Percentiles rank a stretch among this genome's conserved stretches.
Conservation (phyloP, 2,888 invertebrate genomes). For the Caenorhabditis sinica region DNA sequence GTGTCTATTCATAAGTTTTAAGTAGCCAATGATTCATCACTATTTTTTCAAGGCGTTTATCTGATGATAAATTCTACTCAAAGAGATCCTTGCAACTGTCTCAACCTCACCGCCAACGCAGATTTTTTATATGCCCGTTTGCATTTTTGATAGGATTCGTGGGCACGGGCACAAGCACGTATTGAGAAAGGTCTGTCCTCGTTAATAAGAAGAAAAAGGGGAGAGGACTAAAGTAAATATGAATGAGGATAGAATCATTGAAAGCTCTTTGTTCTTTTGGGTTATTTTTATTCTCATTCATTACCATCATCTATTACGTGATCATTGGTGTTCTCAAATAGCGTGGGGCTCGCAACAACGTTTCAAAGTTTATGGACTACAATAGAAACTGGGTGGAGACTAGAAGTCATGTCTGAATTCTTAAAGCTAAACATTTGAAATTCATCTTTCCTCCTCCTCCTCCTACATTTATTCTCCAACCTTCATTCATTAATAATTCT, state of each 20-base stretch:
- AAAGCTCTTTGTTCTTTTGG: slow-evolving; percentile 45
- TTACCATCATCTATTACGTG: slow-evolving; percentile 17
- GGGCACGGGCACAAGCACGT: slow-evolving; percentile 14
- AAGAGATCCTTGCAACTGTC: slow-evolving; percentile 1
- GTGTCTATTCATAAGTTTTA: too few species aligned
- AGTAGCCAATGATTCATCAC: background rate
- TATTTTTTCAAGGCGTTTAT: background rate
- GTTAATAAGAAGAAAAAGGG: slow-evolving; percentile 42
- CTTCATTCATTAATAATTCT: background rate
- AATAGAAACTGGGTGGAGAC: background rate
- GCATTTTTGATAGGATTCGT: slow-evolving; percentile 41
- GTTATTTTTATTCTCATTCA: slow-evolving; percentile 37
- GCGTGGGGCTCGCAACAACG: background rate
- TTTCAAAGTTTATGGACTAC: slow-evolving; percentile 28
- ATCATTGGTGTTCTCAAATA: slow-evolving; percentile 55
- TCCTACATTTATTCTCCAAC: slow-evolving; percentile 5
- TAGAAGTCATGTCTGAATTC: slow-evolving; percentile 28
- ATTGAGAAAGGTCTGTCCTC: slow-evolving; percentile 20
- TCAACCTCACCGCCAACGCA: slow-evolving; percentile 29
- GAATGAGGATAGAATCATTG: slow-evolving; percentile 44
- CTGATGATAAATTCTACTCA: slow-evolving; percentile 2
- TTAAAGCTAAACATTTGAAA: background rate
- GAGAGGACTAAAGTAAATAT: slow-evolving; percentile 50
- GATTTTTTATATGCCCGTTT: slow-evolving; percentile 34
- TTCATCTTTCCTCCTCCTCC: background rate